These are phyloP conservation scores for Halocynthia aurantium DNA, from an alignment of 23 tunicate species.

Conservation along the genomic window DNA sequence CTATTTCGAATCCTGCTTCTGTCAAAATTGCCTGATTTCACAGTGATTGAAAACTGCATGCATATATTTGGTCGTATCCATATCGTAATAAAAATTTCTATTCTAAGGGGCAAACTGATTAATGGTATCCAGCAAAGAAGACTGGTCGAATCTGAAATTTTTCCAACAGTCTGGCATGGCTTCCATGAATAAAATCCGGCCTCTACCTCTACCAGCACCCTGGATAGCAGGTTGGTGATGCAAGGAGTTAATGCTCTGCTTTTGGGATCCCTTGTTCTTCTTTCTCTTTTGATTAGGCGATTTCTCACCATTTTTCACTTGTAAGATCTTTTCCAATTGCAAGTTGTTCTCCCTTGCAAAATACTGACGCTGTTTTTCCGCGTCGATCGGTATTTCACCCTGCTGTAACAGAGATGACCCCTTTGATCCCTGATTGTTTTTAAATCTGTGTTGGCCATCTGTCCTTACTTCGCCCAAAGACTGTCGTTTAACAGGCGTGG, in stretches of 20 bases:
- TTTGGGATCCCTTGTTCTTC: not conserved
- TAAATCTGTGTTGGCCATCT: not conserved
- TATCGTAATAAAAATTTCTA: no score
- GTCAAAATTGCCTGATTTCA: no score
- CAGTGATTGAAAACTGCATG: no score
- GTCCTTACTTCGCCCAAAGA: not conserved
- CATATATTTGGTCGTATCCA: no score
- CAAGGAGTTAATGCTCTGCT: not conserved
- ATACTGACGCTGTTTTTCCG: conserved; percentile 17
- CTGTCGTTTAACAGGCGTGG: not conserved
- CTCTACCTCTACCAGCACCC: conserved; percentile 45
- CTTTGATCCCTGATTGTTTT: not conserved
- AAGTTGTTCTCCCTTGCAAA: conserved; percentile 26
- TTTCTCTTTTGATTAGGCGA: not conserved
- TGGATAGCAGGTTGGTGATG: conserved; percentile 6
- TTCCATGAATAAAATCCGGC: conserved; percentile 25
- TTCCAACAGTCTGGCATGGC: conserved; percentile 62
- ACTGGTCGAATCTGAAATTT: conserved; percentile 50
- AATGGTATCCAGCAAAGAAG: conserved; percentile 33
- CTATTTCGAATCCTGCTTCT: no score
- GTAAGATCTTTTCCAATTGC: conserved; percentile 33
- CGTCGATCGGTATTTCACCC: conserved; percentile 7
- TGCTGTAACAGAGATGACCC: not conserved
- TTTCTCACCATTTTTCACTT: conserved; percentile 10
- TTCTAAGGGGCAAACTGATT: conserved; percentile 12